Base-by-base conservation (phyloP, 2,888 invertebrate genomes). In the Venusia cambrica region DNA sequence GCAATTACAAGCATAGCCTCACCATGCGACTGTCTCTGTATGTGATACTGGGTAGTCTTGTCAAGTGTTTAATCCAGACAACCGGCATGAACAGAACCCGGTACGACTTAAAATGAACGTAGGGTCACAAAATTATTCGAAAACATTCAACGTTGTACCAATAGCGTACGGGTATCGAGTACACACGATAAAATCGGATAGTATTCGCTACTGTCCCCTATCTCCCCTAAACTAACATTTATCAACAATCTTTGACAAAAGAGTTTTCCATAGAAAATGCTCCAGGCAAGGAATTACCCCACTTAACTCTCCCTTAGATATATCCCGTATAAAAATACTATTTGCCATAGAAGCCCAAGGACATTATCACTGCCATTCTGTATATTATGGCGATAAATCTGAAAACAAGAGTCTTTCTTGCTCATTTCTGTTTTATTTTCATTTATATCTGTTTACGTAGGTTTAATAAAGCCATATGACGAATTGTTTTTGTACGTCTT, bases 321-420 rank as follows among this genome's bases (percentile, higher is more conserved):
- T 53, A 29, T 51, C 42, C 46, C 54, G 76, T 73, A 75, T 77
- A 77, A 75, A 73, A 72, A 60, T 48, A 61, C 73, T 67, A 73
- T 77, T 74, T 73, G 62, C 68, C 42, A 45, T 48, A 40, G 53
- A 47, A 59, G 48, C 53, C 48, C 39, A 55, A 52, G 53, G 51
- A 58, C 57, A 74, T 75, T 73, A 74, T 64, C 70, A 64, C 64
- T 53, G 51, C 50, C 58, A 50, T 65, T 55, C 62, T 62, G 66
- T 71, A 74, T 75, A 73, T 74, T 73, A 70, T 68, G 44, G 37
- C 53, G 47, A 74, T 76, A 72, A 73, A 73, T 75, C 66, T 57
- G 22, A 34, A 44, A 49, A 51, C 48, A 46, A 53, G 56, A 59
- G 57, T 56, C 62, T 52, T 37, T 34, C 39, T 14, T 38, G 15